Evolutionary conservation across 2,888 invertebrate genomes (phyloP).

Genomic region (Pseudococcus jackbeardsleyi): DNA sequence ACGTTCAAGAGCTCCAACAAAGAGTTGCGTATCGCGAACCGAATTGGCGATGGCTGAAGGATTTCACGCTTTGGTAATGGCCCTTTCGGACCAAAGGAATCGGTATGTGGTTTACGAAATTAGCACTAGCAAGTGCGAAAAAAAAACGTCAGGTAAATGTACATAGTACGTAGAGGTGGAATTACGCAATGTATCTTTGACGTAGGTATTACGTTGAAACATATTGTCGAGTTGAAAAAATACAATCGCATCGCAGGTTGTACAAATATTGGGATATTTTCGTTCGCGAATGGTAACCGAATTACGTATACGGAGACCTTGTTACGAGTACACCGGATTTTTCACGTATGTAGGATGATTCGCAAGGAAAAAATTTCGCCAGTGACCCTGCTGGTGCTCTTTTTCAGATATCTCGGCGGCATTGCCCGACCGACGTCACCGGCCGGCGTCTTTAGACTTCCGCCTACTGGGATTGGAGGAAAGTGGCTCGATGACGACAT

Average conservation of each 20-base stretch:
- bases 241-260: background rate
- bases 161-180: background rate
- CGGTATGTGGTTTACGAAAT: background rate
- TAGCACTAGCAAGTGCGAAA: background rate
- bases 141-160: background rate
- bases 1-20: background rate
- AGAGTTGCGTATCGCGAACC: background rate
- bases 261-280: constrained; percentile 25
- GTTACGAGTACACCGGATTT: background rate
- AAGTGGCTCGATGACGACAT: background rate
- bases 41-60: too few species aligned
- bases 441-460: background rate
- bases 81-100: background rate
- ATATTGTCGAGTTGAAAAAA: background rate
- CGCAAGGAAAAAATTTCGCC: background rate
- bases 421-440: background rate
- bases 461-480: background rate
- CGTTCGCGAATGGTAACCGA: background rate
- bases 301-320: constrained; percentile 12
- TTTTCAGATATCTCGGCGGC: too few species aligned
- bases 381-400: background rate
- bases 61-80: background rate
- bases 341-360: background rate
- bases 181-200: constrained; percentile 13
- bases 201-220: background rate